Percentiles rank a stretch among this genome's conserved stretches.
Evolutionary conservation across 2,888 invertebrate genomes (phyloP).

Genomic region (Cephus rjabovi): DNA sequence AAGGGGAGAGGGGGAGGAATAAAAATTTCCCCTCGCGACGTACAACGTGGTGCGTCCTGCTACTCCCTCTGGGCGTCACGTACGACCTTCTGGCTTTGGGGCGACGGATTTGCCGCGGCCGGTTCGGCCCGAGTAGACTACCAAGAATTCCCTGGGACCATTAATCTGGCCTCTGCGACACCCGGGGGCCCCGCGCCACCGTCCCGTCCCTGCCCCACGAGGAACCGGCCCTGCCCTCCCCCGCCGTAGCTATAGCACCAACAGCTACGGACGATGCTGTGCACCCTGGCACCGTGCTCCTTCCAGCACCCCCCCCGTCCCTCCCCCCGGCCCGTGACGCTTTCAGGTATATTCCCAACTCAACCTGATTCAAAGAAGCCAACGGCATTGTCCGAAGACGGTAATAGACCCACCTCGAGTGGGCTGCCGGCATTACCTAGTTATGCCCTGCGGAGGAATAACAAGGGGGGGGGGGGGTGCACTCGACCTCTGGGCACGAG

Average conservation of each 20-base stretch:
- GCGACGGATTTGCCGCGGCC: slow-evolving; percentile 39
- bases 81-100: slow-evolving; percentile 28
- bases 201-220: slow-evolving; percentile 19
- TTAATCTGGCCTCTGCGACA: slow-evolving; percentile 63
- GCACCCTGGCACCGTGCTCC: slow-evolving; percentile 6
- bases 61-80: slow-evolving; percentile 10
- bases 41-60: not conserved
- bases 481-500: not conserved
- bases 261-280: not conserved
- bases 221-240: slow-evolving; percentile 24
- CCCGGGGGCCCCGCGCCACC: slow-evolving; percentile 36
- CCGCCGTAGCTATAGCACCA: slow-evolving; percentile 21
- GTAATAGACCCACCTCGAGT: slow-evolving; percentile 35
- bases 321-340: slow-evolving; percentile 23
- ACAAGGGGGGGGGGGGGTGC: not conserved
- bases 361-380: slow-evolving; percentile 36
- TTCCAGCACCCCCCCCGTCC: slow-evolving; percentile 16
- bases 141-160: slow-evolving; percentile 61
- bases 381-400: slow-evolving; percentile 39
- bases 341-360: slow-evolving; percentile 42
- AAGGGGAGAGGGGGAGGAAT: not conserved
- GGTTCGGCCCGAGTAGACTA: slow-evolving; percentile 45
- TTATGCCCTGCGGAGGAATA: slow-evolving; percentile 8
- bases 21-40: not conserved
- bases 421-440: slow-evolving; percentile 21